Conservation (phyloP, 2,888 invertebrate species). For the Morpho achilles region DNA sequence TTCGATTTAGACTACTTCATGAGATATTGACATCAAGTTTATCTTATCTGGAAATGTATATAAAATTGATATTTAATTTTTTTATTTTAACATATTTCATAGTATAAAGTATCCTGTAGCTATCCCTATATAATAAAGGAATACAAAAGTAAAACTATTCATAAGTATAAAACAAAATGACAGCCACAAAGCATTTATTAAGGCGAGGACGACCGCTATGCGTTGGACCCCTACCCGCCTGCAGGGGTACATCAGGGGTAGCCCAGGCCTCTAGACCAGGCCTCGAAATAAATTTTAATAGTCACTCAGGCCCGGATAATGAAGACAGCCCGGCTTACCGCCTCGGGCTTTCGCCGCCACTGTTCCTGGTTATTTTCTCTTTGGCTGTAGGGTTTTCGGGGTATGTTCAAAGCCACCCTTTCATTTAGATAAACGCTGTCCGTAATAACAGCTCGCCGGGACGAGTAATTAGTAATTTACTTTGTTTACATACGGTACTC, state of each 20-base stretch:
- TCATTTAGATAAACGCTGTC: constrained; percentile 23
- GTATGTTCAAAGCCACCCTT: constrained; percentile 22
- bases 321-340: constrained; percentile 43
- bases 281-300: constrained; percentile 70
- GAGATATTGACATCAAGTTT: no score
- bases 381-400: constrained; percentile 22
- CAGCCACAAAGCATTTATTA: background rate
- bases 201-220: background rate
- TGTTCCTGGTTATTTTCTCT: constrained; percentile 25
- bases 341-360: constrained; percentile 26
- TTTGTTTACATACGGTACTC: constrained; percentile 18
- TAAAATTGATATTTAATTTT: no score
- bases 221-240: background rate
- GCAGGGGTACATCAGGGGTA: background rate
- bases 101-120: no score
- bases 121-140: no score
- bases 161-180: no score
- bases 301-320: constrained; percentile 60
- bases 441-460: constrained; percentile 25
- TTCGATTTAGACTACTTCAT: no score
- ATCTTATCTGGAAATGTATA: no score
- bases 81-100: no score
- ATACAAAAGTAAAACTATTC: no score
- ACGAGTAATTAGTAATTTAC: constrained; percentile 24
- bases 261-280: constrained; percentile 21